Evolutionary conservation across 30 jellyfish, hydroid and myxozoan genomes (phyloP).

Genomic region (Mastigias papua): DNA sequence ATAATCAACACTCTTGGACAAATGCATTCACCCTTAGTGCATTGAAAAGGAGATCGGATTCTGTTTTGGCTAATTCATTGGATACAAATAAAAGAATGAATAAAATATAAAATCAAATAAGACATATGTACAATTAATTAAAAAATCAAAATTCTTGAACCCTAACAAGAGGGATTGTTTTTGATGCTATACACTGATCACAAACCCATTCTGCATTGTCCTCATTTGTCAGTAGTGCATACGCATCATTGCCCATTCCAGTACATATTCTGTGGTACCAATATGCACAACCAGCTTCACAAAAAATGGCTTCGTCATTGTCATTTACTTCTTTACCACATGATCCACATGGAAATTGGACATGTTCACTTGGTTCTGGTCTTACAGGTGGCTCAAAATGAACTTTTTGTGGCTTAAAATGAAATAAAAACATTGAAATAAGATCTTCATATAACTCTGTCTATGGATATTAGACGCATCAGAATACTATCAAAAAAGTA

Average conservation of each 20-base stretch:
- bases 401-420: slow-evolving; percentile 53
- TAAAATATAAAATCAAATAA: background rate
- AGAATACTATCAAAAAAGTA: no score
- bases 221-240: slow-evolving; percentile 89
- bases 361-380: slow-evolving; percentile 68
- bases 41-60: no score
- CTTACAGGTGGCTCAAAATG: slow-evolving; percentile 57
- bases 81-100: background rate
- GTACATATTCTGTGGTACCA: slow-evolving; percentile 97
- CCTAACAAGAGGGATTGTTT: slow-evolving; percentile 83
- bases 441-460: background rate
- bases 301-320: slow-evolving; percentile 93
- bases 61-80: background rate
- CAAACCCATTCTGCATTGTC: slow-evolving; percentile 99
- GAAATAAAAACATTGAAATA: background rate
- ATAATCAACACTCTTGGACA: no score
- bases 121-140: background rate
- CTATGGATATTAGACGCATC: no score
- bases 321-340: slow-evolving; percentile 95
- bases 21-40: no score
- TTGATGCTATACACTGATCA: slow-evolving; percentile 95
- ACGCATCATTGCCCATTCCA: slow-evolving; percentile 96
- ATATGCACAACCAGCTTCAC: slow-evolving; percentile 98
- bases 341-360: slow-evolving; percentile 94
- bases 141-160: background rate